These are phyloP conservation scores for Pseudopodoces humilis DNA, from an alignment of 2,113 vertebrate genomes.

Conservation along the genomic window DNA sequence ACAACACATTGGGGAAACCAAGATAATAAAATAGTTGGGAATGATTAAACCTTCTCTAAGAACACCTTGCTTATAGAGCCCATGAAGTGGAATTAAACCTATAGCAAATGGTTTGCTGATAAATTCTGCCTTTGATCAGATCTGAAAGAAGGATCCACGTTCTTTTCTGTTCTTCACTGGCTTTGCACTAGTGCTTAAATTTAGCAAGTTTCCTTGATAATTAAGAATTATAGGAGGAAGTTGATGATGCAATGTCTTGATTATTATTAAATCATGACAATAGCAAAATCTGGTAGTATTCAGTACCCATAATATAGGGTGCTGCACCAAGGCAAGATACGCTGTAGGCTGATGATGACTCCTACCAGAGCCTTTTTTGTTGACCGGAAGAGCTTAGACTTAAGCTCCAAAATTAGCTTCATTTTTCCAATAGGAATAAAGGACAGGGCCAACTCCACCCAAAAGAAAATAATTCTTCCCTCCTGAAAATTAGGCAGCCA, in stretches of 20 bases:
- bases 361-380: not conserved
- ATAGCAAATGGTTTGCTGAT: not conserved
- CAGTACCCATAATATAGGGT: not conserved
- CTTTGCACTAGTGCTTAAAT: not conserved
- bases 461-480: not conserved
- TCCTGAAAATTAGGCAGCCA: conserved; percentile 10
- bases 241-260: not conserved
- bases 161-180: not conserved
- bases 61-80: not conserved
- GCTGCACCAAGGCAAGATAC: not conserved
- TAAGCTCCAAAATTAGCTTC: not conserved
- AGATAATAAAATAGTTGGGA: not conserved
- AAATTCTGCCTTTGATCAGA: not conserved
- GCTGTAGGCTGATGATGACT: not conserved
- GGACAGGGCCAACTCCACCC: not conserved
- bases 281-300: not conserved
- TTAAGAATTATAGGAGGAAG: not conserved
- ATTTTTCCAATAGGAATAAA: not conserved
- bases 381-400: not conserved
- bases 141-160: not conserved
- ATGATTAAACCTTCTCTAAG: not conserved
- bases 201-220: not conserved
- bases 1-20: not conserved
- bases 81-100: not conserved
- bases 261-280: not conserved